These are phyloP conservation scores for Leptobrachium leishanense DNA, from an alignment of 2,113 vertebrate species.

Conservation along the genomic window DNA sequence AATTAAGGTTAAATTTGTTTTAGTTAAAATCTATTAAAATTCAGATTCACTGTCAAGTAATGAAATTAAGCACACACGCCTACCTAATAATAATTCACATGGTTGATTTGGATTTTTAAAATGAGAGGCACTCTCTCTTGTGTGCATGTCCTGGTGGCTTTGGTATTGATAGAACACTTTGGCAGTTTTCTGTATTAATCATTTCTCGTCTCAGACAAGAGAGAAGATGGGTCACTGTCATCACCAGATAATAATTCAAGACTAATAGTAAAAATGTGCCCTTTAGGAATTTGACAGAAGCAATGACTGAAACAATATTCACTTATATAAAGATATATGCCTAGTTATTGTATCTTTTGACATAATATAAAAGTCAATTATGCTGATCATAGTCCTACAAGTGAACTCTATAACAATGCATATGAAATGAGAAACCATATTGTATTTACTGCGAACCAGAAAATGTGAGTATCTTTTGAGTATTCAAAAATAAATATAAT, in stretches of 20 bases:
- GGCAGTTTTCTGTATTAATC: not conserved
- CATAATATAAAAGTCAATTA: not conserved
- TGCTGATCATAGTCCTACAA: not conserved
- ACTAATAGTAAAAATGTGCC: not conserved
- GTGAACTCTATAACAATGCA: not conserved
- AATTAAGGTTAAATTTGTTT: no score
- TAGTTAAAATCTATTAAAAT: no score
- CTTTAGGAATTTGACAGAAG: not conserved
- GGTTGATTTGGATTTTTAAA: not conserved
- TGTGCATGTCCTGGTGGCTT: not conserved
- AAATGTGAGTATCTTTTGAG: no score
- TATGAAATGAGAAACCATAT: not conserved
- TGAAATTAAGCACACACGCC: not conserved
- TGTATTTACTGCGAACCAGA: not conserved
- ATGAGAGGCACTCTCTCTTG: not conserved
- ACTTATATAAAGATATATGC: not conserved
- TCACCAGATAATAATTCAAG: conserved; percentile 1
- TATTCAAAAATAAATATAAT: no score
- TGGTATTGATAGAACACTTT: not conserved
- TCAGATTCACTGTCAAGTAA: not conserved
- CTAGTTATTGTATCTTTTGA: not conserved
- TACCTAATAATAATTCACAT: not conserved
- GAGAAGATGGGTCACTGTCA: not conserved
- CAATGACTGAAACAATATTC: not conserved
- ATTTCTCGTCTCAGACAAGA: not conserved